Evolutionary conservation across 2,797 vertebrate genomes (phyloP).

Genomic region (Pangasius macronema): DNA sequence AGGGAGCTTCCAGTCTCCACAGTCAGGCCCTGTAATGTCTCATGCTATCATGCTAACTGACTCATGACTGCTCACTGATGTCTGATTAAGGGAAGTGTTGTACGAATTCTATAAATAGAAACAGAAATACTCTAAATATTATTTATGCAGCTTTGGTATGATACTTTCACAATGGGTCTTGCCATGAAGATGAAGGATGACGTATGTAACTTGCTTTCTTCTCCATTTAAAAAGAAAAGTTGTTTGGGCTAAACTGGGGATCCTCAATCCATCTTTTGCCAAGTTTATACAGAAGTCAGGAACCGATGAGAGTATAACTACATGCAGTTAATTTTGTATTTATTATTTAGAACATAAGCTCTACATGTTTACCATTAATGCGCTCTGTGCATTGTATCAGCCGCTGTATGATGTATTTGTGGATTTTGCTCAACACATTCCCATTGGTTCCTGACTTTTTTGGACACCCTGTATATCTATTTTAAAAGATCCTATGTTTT

Average conservation of each 20-base stretch:
- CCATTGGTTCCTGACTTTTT: not conserved
- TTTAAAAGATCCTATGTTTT: not conserved
- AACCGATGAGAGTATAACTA: not conserved
- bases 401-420: not conserved
- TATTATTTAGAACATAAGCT: not conserved
- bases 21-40: constrained; percentile 33
- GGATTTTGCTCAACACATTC: not conserved
- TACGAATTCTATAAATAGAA: not conserved
- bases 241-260: not conserved
- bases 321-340: not conserved
- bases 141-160: not conserved
- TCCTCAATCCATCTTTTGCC: not conserved
- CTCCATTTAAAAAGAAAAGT: not conserved
- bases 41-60: not conserved
- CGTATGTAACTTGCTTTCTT: not conserved
- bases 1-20: constrained; percentile 42
- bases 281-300: not conserved
- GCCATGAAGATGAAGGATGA: not conserved
- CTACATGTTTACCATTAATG: not conserved
- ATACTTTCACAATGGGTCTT: not conserved
- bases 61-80: constrained; percentile 14
- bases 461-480: not conserved
- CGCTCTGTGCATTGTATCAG: not conserved
- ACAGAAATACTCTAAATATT: not conserved
- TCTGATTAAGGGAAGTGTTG: not conserved